phyloP scores from a whole-genome alignment of 2,888 invertebrate genomes.

The Acanthosepion pharaonis region DNA sequence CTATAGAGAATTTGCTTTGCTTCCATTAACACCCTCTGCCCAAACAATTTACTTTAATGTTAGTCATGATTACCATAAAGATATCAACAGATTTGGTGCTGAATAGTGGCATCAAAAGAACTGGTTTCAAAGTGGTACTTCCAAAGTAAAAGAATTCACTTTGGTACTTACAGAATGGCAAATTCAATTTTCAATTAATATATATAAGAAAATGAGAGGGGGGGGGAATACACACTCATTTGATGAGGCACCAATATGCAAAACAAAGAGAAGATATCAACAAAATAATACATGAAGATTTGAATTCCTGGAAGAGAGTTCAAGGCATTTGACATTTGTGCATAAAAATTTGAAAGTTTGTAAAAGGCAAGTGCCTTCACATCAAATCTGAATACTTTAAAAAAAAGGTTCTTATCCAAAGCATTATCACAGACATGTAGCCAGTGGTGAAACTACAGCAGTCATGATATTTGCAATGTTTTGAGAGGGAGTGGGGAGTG shows the following conservation, averaged over 20 bases:
- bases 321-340: background rate
- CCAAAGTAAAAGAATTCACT: background rate
- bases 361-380: too few relatives aligned
- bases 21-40: too few relatives aligned
- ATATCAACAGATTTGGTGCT: background rate
- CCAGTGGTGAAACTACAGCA: too few relatives aligned
- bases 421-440: too few relatives aligned
- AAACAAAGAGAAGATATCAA: background rate
- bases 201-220: background rate
- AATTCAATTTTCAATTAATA: background rate
- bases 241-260: constrained; percentile 18
- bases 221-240: background rate
- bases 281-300: background rate
- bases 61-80: background rate
- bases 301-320: background rate
- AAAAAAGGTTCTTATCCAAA: too few relatives aligned
- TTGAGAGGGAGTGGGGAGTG: too few relatives aligned
- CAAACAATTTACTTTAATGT: too few relatives aligned
- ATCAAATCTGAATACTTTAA: too few relatives aligned
- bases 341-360: background rate
- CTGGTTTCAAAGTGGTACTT: constrained; percentile 12
- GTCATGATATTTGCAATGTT: too few relatives aligned
- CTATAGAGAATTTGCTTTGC: too few relatives aligned
- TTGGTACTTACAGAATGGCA: constrained; percentile 4
- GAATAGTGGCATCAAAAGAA: constrained; percentile 11